These are phyloP conservation scores for Antennarius maculatus DNA, from an alignment of 2,797 vertebrate species.

Conservation along the genomic window DNA sequence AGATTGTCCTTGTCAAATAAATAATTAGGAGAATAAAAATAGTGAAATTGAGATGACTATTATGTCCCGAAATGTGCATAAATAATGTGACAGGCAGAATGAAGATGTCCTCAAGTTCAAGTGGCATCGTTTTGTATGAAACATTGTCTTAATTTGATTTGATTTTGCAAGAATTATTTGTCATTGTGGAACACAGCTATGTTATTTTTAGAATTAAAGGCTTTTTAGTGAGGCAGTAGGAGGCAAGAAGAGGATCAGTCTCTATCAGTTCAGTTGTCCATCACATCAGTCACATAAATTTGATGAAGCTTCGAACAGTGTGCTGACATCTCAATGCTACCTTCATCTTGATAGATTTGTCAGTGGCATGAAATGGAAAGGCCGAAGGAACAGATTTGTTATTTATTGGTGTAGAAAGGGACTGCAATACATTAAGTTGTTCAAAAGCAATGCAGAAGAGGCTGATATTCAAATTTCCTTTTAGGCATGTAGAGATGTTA, in stretches of 20 bases:
- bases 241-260: not conserved
- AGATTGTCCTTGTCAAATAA: no score
- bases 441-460: not conserved
- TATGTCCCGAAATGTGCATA: no score
- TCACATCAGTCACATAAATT: constrained; percentile 6
- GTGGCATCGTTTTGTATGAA: constrained; percentile 22
- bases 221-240: not conserved
- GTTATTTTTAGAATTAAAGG: not conserved
- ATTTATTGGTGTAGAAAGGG: not conserved
- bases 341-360: not conserved
- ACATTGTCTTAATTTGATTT: constrained; percentile 25
- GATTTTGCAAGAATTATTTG: constrained; percentile 14
- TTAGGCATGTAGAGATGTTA: no score
- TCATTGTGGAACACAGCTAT: not conserved
- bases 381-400: not conserved
- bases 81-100: no score
- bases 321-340: not conserved
- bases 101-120: not conserved
- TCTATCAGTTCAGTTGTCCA: constrained; percentile 12
- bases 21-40: not conserved
- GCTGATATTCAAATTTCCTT: no score
- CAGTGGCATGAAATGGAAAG: not conserved
- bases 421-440: not conserved
- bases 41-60: no score
- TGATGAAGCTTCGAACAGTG: not conserved